phyloP scores from a whole-genome alignment of 2,113 vertebrate species.

The Prionailurus viverrinus region DNA sequence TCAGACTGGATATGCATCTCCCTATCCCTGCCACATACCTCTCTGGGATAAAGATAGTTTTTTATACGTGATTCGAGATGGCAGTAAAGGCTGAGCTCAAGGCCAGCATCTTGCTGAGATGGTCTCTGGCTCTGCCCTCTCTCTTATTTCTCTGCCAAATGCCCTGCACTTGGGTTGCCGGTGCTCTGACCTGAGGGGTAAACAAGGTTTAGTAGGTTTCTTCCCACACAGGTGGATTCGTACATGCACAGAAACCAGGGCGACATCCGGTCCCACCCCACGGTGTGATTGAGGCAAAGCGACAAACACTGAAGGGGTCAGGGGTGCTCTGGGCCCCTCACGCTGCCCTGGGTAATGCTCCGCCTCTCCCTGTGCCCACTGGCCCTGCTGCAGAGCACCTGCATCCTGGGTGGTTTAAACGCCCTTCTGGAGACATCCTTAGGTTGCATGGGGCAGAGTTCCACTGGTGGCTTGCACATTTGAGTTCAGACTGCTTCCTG shows the following conservation, averaged over 20 bases:
- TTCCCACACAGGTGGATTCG: neutral
- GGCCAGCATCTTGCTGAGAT: neutral
- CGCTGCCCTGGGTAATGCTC: neutral
- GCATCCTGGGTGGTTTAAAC: neutral
- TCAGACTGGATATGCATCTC: neutral
- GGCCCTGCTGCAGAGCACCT: neutral
- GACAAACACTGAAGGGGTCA: neutral
- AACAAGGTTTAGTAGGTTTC: neutral
- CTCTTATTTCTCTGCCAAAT: neutral
- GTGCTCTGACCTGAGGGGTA: neutral
- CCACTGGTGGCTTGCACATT: no score
- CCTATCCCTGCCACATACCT: neutral
- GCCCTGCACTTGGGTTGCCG: neutral
- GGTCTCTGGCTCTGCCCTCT: neutral
- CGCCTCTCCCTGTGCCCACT: neutral
- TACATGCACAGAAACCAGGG: neutral
- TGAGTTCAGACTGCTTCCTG: neutral
- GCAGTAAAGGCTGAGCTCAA: neutral
- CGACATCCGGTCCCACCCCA: neutral
- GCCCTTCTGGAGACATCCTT: neutral
- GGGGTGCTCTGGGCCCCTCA: neutral
- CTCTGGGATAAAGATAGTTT: neutral
- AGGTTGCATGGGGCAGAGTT: neutral
- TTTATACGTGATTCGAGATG: rapidly evolving
- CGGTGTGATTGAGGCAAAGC: neutral